phyloP scores from a whole-genome alignment of 2,113 vertebrate genomes.

The Dolichallabes microphthalmus region DNA sequence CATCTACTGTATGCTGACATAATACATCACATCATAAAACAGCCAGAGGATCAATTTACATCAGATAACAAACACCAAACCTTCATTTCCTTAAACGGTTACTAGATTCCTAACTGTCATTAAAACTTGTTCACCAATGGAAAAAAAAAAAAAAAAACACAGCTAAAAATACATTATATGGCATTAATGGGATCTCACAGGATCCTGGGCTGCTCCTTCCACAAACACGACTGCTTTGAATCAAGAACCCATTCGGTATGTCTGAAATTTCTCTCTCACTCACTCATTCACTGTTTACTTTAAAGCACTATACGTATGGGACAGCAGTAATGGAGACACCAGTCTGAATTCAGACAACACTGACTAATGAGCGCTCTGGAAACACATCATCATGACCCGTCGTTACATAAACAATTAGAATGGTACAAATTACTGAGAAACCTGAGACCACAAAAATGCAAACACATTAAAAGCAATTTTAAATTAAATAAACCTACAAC shows the following conservation, averaged over 20 bases:
- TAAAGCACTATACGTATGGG: neutral
- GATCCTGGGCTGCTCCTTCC: constrained; percentile 10
- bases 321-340: neutral
- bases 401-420: neutral
- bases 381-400: neutral
- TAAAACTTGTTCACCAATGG: neutral
- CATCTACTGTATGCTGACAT: no score
- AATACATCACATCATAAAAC: constrained; percentile 38
- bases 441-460: neutral
- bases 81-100: neutral
- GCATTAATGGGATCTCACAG: neutral
- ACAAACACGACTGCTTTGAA: constrained; percentile 6
- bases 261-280: neutral
- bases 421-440: neutral
- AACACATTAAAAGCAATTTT: neutral
- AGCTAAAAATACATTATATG: neutral
- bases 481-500: neutral
- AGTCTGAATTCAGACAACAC: neutral
- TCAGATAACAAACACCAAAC: constrained; percentile 24
- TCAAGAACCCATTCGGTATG: neutral
- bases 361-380: neutral
- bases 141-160: neutral
- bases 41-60: neutral
- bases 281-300: neutral
- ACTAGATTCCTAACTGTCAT: constrained; percentile 5